Conservation (phyloP, 2,113 vertebrate genomes). For the Pyxicephalus adspersus region DNA sequence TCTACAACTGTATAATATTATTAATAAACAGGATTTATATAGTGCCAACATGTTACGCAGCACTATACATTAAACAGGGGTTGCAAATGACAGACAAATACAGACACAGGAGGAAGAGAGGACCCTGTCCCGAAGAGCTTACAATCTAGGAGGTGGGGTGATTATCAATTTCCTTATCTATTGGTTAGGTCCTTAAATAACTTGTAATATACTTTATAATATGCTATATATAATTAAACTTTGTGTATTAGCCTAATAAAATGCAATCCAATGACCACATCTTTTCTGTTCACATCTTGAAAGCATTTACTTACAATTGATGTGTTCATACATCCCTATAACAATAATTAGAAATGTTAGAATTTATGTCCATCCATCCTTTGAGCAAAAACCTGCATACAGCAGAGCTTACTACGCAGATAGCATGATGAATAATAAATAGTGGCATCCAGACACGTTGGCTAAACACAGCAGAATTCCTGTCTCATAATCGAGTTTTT, state of each 20-base stretch:
- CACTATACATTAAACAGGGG: no score
- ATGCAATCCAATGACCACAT: constrained; percentile 14
- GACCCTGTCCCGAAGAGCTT: no score
- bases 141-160: no score
- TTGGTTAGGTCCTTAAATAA: no score
- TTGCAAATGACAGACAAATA: no score
- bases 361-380: constrained; percentile 21
- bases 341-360: constrained; percentile 43
- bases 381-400: constrained; percentile 21
- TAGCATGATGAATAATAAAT: constrained; percentile 25
- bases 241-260: neutral
- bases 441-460: constrained; percentile 13
- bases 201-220: neutral
- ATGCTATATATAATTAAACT: neutral
- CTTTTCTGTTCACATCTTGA: neutral
- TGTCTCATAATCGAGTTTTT: constrained; percentile 32
- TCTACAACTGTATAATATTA: no score
- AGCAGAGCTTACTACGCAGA: neutral
- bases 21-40: no score
- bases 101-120: no score
- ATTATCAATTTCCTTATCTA: no score
- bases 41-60: no score
- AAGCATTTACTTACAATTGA: constrained; percentile 26
- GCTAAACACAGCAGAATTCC: neutral
- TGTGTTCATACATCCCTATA: constrained; percentile 11